phyloP scores from a whole-genome alignment of 30 jellyfish, hydroid and myxozoan species.

The Aurelia aurita region DNA sequence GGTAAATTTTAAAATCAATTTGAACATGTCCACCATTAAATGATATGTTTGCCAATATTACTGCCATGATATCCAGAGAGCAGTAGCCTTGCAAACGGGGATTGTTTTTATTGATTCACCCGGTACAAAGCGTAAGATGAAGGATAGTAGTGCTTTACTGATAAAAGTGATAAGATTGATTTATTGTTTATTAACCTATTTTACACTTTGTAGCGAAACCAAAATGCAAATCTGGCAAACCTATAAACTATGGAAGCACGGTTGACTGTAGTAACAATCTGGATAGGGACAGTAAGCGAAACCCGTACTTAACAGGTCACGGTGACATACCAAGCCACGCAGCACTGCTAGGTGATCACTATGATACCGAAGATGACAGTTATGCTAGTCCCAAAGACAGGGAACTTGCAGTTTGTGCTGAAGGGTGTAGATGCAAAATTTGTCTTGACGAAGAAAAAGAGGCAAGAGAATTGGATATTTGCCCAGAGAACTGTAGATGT shows the following conservation, averaged over 20 bases:
- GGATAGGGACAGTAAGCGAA: background rate
- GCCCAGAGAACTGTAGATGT: conserved; percentile 29
- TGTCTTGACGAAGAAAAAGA: too few relatives aligned
- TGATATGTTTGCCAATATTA: too few relatives aligned
- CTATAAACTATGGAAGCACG: conserved; percentile 30
- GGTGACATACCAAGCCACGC: conserved; percentile 25
- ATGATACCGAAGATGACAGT: conserved; percentile 16
- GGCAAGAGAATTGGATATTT: too few relatives aligned
- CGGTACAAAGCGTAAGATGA: too few relatives aligned
- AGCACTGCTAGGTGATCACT: conserved; percentile 11
- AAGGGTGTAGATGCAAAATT: background rate
- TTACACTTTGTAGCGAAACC: background rate
- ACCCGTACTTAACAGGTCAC: background rate
- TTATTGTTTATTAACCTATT: background rate
- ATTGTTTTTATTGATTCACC: too few relatives aligned
- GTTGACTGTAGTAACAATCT: background rate
- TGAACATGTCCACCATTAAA: too few relatives aligned
- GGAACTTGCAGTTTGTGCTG: conserved; percentile 48
- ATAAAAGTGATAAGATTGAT: too few relatives aligned
- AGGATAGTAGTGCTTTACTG: too few relatives aligned
- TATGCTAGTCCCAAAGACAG: conserved; percentile 36
- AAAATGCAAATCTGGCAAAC: background rate
- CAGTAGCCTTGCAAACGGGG: too few relatives aligned
- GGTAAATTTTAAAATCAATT: too few relatives aligned
- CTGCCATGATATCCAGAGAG: too few relatives aligned